phyloP scores from a whole-genome alignment of 2,113 vertebrate genomes.

The Lophotis ruficrista region DNA sequence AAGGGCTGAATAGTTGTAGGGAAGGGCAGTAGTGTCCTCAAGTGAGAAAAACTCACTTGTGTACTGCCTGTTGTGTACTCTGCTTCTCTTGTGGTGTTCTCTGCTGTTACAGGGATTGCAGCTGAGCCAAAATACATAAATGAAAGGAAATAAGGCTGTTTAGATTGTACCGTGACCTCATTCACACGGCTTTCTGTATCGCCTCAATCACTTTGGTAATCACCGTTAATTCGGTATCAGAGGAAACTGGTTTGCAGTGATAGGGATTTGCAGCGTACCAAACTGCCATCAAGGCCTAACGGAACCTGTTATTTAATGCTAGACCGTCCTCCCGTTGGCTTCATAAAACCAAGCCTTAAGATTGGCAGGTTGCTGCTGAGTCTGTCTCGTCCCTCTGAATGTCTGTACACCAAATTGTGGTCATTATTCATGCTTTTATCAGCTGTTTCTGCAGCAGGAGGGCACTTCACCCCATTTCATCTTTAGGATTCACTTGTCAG shows the following conservation, averaged over 20 bases:
- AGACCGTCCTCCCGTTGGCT: neutral
- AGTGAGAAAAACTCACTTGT: neutral
- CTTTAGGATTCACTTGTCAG: neutral
- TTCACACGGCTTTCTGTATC: neutral
- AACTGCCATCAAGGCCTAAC: neutral
- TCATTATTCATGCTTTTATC: neutral
- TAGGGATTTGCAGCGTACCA: neutral
- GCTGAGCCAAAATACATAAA: neutral
- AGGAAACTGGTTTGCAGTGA: neutral
- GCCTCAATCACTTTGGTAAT: neutral
- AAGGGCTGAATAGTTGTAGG: neutral
- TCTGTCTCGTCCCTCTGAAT: neutral
- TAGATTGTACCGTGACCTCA: neutral
- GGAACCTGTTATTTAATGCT: neutral
- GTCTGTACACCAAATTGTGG: neutral
- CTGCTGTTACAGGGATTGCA: neutral
- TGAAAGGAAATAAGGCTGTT: neutral
- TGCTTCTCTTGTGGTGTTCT: neutral
- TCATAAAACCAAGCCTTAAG: neutral
- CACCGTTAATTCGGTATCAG: neutral
- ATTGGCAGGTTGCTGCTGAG: neutral
- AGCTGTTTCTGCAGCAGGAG: neutral
- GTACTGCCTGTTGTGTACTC: rapidly evolving
- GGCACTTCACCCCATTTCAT: neutral
- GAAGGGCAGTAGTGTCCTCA: neutral